Evolutionary conservation across 2,797 vertebrate species (phyloP), one percentile per base, ranked within the genome.

Genomic region (Epinephelus awoara): DNA sequence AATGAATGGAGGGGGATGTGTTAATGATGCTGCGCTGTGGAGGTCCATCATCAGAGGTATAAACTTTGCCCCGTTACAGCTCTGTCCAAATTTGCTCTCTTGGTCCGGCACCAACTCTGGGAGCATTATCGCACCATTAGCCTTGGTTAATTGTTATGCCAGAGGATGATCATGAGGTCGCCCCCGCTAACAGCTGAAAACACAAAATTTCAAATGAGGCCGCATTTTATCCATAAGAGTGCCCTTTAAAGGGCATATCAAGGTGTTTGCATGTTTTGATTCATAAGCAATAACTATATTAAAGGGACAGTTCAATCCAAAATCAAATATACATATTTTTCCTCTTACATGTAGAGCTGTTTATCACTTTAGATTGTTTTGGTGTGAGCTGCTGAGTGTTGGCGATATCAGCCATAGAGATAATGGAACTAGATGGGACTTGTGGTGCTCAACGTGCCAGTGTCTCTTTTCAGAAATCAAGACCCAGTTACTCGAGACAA

Each of bases 21-120:
- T 79, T 78, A 83, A 56, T 77, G 69, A 80, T 72, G 73, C 65
- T 6, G 75, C 72, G 79, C 66, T 13, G 72, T 13, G 44, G 49
- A 72, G 71, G 49, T 73, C 62, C 50, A 25, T 69, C 77, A 65
- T 58, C 67, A 44, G 42, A 66, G 55, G 65, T 38, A 4, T 9
- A 67, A 79, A 72, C 42, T 76, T 46, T 74, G 61, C 73, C 65
- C 77, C 4, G 27, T 44, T 58, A 15, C 67, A 29, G 38, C 58
- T 70, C 42, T 21, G 11, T 76, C 78, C 67, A 84, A 75, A 79
- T 77, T 9, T 54, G 6, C 29, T 72, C 68, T 77, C 51, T 56
- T 47, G 50, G 38, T 62, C 57, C 70, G 58, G 49, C 46, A 78
- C 59, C 71, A 34, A 10, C 13, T 75, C 49, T 9, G 49, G 68